These are phyloP conservation scores for Atta cephalotes DNA, from an alignment of 1,140 invertebrate genomes.

Conservation along the genomic window DNA sequence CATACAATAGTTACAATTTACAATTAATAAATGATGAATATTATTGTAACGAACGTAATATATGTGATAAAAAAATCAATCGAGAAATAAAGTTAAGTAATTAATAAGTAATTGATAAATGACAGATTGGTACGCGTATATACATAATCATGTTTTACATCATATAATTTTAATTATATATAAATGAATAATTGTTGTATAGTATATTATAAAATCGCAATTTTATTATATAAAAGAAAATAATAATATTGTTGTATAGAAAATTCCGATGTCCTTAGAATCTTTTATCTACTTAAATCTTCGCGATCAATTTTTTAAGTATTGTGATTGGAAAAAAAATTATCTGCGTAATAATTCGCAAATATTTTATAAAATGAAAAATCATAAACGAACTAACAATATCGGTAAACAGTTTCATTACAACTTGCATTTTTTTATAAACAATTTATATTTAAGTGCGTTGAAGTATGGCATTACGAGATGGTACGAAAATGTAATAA, in stretches of 20 bases:
- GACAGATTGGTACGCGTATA: not conserved
- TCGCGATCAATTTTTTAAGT: not conserved
- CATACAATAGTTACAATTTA: not conserved
- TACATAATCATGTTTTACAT: not conserved
- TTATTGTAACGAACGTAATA: not conserved
- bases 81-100: not conserved
- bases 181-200: not conserved
- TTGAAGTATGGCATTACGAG: not conserved
- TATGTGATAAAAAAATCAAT: not conserved
- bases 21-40: not conserved
- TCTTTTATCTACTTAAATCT: not conserved
- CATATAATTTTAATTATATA: not conserved
- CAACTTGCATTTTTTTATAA: not conserved
- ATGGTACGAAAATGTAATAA: slow-evolving; percentile 3
- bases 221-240: not conserved
- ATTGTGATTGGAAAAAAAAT: not conserved
- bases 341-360: not conserved
- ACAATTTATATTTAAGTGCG: not conserved
- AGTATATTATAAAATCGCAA: not conserved
- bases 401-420: not conserved
- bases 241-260: not conserved
- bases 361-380: not conserved
- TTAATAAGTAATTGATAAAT: not conserved
- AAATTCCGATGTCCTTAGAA: not conserved
- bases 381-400: not conserved